Conservation (phyloP, 2,113 vertebrate species). For the Serinus canaria region DNA sequence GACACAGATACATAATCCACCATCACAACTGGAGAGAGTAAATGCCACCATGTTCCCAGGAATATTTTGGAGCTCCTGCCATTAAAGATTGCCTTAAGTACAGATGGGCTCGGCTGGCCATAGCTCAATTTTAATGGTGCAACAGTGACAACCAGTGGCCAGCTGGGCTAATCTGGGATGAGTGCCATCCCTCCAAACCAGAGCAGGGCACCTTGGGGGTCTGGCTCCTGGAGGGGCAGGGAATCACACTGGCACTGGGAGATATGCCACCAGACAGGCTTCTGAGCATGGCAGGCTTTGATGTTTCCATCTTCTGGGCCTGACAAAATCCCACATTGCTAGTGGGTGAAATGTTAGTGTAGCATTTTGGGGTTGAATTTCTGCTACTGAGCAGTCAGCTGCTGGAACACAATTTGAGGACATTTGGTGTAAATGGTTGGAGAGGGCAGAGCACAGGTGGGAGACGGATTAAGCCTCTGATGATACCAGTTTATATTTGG, state of each 20-base stretch:
- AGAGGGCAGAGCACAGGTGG: neutral
- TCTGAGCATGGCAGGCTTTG: neutral
- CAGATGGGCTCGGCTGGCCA: neutral
- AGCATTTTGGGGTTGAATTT: neutral
- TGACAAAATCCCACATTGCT: neutral
- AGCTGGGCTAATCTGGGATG: neutral
- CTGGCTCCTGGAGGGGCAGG: neutral
- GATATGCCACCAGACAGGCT: neutral
- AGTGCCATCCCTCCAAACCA: neutral
- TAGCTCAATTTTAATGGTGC: neutral
- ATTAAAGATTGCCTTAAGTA: neutral
- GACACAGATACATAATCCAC: neutral
- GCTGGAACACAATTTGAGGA: neutral
- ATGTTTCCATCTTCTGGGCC: neutral
- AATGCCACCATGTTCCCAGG: neutral
- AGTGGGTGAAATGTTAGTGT: accelerated
- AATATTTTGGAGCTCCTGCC: neutral
- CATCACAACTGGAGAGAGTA: accelerated
- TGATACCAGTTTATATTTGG: neutral
- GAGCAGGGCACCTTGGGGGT: neutral
- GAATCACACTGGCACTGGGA: neutral
- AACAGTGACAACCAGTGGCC: slow-evolving; percentile 55
- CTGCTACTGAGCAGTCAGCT: neutral
- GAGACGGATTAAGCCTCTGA: neutral
- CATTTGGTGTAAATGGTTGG: neutral